phyloP scores from a whole-genome alignment of 2,113 vertebrate species.

The Panthera uncia region DNA sequence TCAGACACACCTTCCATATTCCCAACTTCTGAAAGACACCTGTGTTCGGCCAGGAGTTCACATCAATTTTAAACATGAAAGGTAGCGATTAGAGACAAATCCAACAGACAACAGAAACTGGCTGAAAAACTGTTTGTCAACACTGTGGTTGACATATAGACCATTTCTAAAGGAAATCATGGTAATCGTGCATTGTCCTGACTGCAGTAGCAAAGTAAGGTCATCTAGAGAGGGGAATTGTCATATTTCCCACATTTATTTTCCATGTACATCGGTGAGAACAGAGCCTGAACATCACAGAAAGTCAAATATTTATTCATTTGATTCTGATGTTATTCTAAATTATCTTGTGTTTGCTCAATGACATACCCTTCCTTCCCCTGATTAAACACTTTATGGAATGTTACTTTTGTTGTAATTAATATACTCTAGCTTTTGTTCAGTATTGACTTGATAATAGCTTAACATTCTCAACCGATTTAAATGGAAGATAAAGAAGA shows the following conservation, averaged over 20 bases:
- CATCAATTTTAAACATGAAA: not conserved
- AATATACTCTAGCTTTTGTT: conserved; percentile 19
- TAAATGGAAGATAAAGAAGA: not conserved
- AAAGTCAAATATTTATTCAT: conserved; percentile 58
- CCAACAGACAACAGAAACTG: not conserved
- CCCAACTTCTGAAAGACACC: not conserved
- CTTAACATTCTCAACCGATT: not conserved
- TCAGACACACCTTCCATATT: not conserved
- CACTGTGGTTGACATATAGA: not conserved
- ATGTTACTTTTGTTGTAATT: conserved; percentile 20
- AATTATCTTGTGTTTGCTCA: conserved; percentile 15
- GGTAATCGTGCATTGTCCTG: not conserved
- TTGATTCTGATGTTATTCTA: conserved; percentile 2
- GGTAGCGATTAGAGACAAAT: not conserved
- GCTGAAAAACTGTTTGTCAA: not conserved
- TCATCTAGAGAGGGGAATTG: not conserved
- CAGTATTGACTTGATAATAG: not conserved
- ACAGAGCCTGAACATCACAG: not conserved
- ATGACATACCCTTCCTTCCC: not conserved
- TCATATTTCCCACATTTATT: not conserved
- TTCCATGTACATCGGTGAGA: not conserved
- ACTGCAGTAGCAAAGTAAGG: not conserved
- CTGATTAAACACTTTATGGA: not conserved
- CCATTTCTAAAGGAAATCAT: not conserved
- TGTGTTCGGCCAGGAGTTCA: not conserved